Percentiles rank a stretch among this genome's conserved stretches.
Conservation (phyloP, 2,113 vertebrate species). For the Neomonachus schauinslandi region DNA sequence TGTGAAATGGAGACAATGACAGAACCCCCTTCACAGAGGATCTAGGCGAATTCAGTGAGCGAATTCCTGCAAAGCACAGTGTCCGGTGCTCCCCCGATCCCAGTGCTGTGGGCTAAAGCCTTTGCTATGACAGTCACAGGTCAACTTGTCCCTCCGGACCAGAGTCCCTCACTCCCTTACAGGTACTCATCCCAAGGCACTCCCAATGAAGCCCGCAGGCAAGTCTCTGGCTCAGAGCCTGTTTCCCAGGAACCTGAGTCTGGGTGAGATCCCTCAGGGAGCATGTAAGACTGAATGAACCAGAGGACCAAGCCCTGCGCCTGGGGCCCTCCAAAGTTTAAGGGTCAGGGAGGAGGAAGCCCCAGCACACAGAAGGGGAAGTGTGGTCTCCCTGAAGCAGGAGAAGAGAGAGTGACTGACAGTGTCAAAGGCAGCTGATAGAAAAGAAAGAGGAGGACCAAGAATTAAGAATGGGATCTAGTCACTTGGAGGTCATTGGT, state of each 20-base stretch:
- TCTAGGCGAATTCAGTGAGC: not conserved
- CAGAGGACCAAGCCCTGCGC: not conserved
- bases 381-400: not conserved
- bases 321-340: not conserved
- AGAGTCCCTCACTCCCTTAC: not conserved
- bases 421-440: not conserved
- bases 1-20: not conserved
- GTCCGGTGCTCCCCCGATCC: fast-evolving
- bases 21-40: not conserved
- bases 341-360: not conserved
- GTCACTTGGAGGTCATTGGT: not conserved
- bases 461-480: not conserved
- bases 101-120: not conserved
- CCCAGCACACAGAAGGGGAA: not conserved
- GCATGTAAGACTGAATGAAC: not conserved
- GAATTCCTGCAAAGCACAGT: not conserved
- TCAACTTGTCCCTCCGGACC: not conserved
- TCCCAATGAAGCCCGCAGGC: not conserved
- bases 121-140: not conserved
- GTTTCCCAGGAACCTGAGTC: not conserved
- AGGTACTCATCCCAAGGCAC: not conserved
- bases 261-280: not conserved
- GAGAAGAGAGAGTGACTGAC: not conserved
- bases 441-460: not conserved
- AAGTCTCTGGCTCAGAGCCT: not conserved